These are phyloP conservation scores for Cantharis flavilabris DNA, from an alignment of 2,888 invertebrate species.

Conservation along the genomic window DNA sequence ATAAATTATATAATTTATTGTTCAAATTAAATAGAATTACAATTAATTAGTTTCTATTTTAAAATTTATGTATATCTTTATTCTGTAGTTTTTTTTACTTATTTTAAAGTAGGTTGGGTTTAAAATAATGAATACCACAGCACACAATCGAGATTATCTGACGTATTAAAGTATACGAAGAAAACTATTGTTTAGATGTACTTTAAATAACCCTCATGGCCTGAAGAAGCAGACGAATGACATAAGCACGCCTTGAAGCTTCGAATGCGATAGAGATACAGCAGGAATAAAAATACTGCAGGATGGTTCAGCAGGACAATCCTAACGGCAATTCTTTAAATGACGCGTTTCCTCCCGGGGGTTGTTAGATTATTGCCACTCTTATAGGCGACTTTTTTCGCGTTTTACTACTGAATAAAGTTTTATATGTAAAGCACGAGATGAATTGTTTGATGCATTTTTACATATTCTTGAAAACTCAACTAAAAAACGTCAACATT, in stretches of 20 bases:
- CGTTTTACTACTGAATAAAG: constrained; percentile 11
- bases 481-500: not conserved
- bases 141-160: not conserved
- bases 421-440: constrained; percentile 12
- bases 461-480: not conserved
- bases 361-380: constrained; percentile 38
- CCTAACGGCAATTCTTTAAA: constrained; percentile 37
- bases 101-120: not conserved
- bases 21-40: no score
- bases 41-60: no score
- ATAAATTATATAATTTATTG: no score
- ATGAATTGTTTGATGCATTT: not conserved
- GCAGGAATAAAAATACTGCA: constrained; percentile 26
- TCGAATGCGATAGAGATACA: constrained; percentile 26
- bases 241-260: constrained; percentile 15
- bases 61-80: no score
- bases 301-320: constrained; percentile 27
- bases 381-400: constrained; percentile 33
- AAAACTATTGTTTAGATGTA: constrained; percentile 25
- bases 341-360: constrained; percentile 37
- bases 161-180: constrained; percentile 14
- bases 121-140: not conserved
- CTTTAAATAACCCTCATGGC: constrained; percentile 23
- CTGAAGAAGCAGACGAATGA: constrained; percentile 18
- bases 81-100: no score